A percentile compares a stretch with the other conserved stretches of the same genome.
Evolutionary conservation across 2,113 vertebrate species (phyloP).

Genomic region (Motacilla tschutschensis): DNA sequence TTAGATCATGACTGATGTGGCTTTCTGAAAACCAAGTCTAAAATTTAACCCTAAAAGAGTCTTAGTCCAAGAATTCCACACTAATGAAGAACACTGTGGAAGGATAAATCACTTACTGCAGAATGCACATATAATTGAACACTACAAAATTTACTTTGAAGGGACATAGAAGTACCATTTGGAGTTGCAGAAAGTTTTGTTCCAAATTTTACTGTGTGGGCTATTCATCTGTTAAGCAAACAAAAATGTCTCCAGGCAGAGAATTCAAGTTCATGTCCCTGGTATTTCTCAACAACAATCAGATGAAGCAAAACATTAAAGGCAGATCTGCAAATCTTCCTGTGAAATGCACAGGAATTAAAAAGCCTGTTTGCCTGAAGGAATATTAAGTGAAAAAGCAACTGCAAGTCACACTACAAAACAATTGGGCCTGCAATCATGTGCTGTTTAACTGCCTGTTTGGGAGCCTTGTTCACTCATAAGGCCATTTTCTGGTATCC

Average conservation of each 20-base stretch:
- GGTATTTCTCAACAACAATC: slow-evolving; percentile 20
- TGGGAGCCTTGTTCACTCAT: slow-evolving; percentile 35
- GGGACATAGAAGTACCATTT: not conserved
- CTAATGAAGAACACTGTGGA: not conserved
- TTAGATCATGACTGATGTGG: slow-evolving; percentile 47
- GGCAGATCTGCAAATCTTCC: slow-evolving; percentile 17
- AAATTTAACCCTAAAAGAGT: slow-evolving; percentile 18
- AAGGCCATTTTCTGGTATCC: not conserved
- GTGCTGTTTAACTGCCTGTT: slow-evolving; percentile 24
- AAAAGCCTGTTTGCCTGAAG: slow-evolving; percentile 19
- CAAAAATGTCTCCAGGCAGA: slow-evolving; percentile 23
- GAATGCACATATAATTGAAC: not conserved
- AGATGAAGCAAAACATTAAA: slow-evolving; percentile 30
- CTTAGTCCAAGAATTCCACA: not conserved
- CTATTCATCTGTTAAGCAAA: slow-evolving; percentile 8
- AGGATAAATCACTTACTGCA: not conserved
- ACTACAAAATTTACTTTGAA: not conserved
- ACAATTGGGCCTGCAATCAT: slow-evolving; percentile 1
- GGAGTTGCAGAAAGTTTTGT: slow-evolving; percentile 14
- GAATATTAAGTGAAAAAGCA: slow-evolving; percentile 37
- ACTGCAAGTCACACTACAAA: slow-evolving; percentile 12
- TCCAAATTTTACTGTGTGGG: not conserved
- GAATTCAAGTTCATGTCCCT: slow-evolving; percentile 34
- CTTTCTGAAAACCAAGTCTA: slow-evolving; percentile 26
- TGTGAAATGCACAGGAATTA: slow-evolving; percentile 7